Evolutionary conservation across 2,797 vertebrate species (phyloP).

Genomic region (Macropodus opercularis): DNA sequence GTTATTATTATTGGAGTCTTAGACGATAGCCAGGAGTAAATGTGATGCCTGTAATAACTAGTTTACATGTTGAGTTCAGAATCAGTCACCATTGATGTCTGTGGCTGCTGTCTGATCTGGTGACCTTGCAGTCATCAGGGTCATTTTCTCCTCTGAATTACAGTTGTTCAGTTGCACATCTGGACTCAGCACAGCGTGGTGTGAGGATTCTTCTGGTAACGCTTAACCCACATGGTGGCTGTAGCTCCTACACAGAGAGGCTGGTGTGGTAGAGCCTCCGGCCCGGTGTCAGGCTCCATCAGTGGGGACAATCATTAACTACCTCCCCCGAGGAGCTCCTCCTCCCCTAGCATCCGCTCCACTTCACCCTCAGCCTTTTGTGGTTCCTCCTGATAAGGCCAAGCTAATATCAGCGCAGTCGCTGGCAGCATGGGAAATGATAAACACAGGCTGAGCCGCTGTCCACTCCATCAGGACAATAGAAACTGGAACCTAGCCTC

Average conservation of each 20-base stretch:
- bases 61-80: no score
- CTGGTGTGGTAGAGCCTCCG: constrained; percentile 8
- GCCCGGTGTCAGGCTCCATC: constrained; percentile 43
- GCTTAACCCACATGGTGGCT: constrained; percentile 22
- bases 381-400: constrained; percentile 65
- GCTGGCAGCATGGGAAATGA: constrained; percentile 38
- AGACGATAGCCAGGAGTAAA: not conserved
- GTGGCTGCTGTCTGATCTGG: constrained; percentile 13
- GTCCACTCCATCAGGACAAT: constrained; percentile 54
- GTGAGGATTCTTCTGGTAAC: constrained; percentile 12
- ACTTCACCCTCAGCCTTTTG: constrained; percentile 63
- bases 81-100: constrained; percentile 1
- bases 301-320: constrained; percentile 44
- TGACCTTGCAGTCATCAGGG: constrained; percentile 26
- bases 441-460: constrained; percentile 37
- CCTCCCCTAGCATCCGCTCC: constrained; percentile 31
- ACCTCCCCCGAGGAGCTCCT: constrained; percentile 34
- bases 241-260: constrained; percentile 19
- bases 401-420: constrained; percentile 52
- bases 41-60: not conserved
- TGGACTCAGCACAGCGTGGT: not conserved
- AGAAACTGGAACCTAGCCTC: constrained; percentile 25
- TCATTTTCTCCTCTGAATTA: constrained; percentile 26
- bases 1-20: no score
- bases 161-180: constrained; percentile 12